Percentiles rank a stretch among this genome's conserved stretches.
These are phyloP conservation scores for Erebia palarica DNA, from an alignment of 2,888 invertebrate species.

Conservation along the genomic window DNA sequence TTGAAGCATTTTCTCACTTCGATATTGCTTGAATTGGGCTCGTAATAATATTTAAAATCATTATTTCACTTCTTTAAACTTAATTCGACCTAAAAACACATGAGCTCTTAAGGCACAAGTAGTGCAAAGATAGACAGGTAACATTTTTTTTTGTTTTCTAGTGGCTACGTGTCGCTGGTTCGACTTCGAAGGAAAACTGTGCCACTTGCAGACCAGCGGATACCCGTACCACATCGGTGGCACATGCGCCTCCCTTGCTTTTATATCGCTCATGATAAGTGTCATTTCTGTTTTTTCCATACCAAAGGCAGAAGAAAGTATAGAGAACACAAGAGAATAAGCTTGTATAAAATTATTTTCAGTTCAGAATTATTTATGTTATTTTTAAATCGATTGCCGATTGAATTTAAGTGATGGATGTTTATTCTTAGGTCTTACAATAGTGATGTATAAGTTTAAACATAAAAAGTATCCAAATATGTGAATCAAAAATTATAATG, in stretches of 20 bases:
- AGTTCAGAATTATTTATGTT: too few relatives aligned
- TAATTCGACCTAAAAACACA: too few relatives aligned
- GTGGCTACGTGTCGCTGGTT: constrained; percentile 42
- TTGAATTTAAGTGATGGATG: too few relatives aligned
- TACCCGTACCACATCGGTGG: constrained; percentile 37
- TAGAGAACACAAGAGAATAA: constrained; percentile 10
- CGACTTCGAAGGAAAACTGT: constrained; percentile 37
- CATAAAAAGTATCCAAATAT: too few relatives aligned
- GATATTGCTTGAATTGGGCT: too few relatives aligned
- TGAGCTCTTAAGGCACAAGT: too few relatives aligned
- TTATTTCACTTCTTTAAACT: too few relatives aligned
- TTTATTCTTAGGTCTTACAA: too few relatives aligned
- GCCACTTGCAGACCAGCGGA: constrained; percentile 39
- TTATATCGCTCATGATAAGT: constrained; percentile 38
- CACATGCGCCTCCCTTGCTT: constrained; percentile 32
- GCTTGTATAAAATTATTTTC: background rate
- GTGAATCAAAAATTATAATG: too few relatives aligned
- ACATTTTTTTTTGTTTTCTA: constrained; percentile 19
- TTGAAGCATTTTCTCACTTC: background rate
- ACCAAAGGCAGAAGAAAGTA: constrained; percentile 19
- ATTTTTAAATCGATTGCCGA: too few relatives aligned
- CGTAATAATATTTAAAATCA: too few relatives aligned
- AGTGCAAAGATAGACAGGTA: background rate
- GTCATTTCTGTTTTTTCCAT: constrained; percentile 40
- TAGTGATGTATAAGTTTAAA: too few relatives aligned